Conservation (phyloP, 2,888 invertebrate genomes). For the Athrips mouffetella region DNA sequence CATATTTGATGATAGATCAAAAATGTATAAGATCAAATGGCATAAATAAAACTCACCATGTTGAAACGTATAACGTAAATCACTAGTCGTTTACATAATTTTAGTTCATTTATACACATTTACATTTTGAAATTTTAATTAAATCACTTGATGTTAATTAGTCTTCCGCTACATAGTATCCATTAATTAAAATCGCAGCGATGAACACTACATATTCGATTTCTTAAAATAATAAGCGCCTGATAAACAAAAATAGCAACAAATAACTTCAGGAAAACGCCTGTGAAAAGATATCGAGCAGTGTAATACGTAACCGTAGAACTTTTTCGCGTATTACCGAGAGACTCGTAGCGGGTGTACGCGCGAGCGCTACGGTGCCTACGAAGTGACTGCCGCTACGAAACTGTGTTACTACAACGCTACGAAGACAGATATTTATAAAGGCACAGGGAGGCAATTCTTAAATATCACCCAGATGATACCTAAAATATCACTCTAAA, state of each 20-base stretch:
- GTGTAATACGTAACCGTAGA: background rate
- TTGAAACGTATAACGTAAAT: too few species aligned
- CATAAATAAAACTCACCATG: too few species aligned
- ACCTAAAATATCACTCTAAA: too few species aligned
- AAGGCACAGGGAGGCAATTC: background rate
- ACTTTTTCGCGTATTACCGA: constrained; percentile 31
- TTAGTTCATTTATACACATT: too few species aligned
- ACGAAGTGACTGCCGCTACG: constrained; percentile 20
- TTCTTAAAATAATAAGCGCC: background rate
- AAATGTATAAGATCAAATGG: too few species aligned
- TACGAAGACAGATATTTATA: background rate
- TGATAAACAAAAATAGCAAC: background rate
- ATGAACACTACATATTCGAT: too few species aligned
- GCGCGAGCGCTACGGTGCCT: constrained; percentile 38
- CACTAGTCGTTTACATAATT: too few species aligned
- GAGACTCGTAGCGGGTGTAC: constrained; percentile 32
- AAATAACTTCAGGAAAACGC: background rate
- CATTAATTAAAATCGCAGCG: too few species aligned
- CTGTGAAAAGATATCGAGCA: background rate
- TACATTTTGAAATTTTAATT: too few species aligned
- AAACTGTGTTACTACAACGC: background rate
- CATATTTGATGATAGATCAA: too few species aligned
- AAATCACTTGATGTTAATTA: too few species aligned
- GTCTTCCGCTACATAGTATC: too few species aligned
- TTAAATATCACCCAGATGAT: background rate